Evolutionary conservation across 2,113 vertebrate species (phyloP).

Genomic region (Rostratula benghalensis): DNA sequence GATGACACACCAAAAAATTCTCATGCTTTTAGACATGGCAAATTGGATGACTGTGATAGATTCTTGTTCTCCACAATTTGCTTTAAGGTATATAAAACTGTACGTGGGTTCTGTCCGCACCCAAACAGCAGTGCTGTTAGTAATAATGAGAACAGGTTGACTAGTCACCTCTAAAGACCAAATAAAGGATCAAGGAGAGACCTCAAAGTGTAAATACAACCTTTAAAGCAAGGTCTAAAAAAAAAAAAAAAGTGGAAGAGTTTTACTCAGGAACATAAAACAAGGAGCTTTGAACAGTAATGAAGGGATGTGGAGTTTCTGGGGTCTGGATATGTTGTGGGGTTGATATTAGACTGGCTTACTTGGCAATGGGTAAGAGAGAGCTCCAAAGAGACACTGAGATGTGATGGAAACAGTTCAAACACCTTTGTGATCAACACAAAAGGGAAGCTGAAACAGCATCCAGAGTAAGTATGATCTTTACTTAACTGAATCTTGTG

Average conservation of each 20-base stretch:
- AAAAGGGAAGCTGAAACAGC: neutral
- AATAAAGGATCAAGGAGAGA: neutral
- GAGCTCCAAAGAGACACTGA: neutral
- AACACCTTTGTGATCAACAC: neutral
- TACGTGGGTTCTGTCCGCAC: neutral
- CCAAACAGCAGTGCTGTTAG: neutral
- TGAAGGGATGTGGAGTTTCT: neutral
- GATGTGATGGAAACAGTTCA: neutral
- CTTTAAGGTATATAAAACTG: neutral
- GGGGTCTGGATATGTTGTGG: neutral
- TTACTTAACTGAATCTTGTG: neutral
- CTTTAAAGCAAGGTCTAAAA: neutral
- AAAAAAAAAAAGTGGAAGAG: too few species aligned
- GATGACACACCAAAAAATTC: neutral
- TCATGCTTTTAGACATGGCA: neutral
- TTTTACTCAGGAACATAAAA: neutral
- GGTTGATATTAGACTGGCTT: neutral
- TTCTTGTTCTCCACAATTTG: neutral
- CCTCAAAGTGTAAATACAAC: neutral
- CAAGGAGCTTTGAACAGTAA: neutral
- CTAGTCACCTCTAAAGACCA: neutral
- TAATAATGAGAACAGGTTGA: neutral
- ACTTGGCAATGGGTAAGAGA: neutral
- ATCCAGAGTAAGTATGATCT: neutral
- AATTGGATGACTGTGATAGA: neutral